Evolutionary conservation across 2,113 vertebrate species (phyloP), one percentile per base, ranked within the genome.

Genomic region (Astur gentilis): DNA sequence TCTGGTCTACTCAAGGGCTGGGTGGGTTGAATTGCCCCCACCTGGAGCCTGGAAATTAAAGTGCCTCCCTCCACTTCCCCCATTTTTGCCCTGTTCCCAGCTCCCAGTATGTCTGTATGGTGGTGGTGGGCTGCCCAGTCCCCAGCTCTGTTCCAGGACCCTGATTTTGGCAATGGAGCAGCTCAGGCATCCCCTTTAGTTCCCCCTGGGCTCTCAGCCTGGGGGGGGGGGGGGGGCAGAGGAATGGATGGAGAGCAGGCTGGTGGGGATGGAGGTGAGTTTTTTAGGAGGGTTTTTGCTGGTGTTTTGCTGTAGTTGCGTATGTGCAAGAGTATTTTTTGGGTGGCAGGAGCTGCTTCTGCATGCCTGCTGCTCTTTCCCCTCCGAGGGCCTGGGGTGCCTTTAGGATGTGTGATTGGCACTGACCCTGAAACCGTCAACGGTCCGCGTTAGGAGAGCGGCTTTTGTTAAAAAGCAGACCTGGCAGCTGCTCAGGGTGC

Each of bases 21-120:
- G 4, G 32, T 27, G 45, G 26, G 16, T 20, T n/a, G 13, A 42
- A 36, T 40, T 61, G 34, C 2, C 11, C 17, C 6, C 36, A 40
- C 40, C 26, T 32, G 70, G 55, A 62, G 83, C 31, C 14, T 38
- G 22, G 16, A 26, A 71, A 58, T 75, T 3, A 15, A 83, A 71
- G 22, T 6, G 19, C 10, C 18, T 36, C 19, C 67, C 45, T 38
- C 38, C 2, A 0, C 22, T 69, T 27, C 0, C 3, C 10, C 4
- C 1, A 0, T 1, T 2, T 9, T 32, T 58, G 2, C 16, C 67
- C 18, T 18, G 15, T 49, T 77, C 29, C 50, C 20, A 32, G 32
- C 11, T 75, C 32, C 22, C 4, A 42, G 42, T 42, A 42, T 42
- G 42, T 15, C 42, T 42, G 42, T 42, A 42, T 42, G 65, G 5